Conservation (phyloP, 2,113 vertebrate genomes). For the Ardeotis arabs region DNA sequence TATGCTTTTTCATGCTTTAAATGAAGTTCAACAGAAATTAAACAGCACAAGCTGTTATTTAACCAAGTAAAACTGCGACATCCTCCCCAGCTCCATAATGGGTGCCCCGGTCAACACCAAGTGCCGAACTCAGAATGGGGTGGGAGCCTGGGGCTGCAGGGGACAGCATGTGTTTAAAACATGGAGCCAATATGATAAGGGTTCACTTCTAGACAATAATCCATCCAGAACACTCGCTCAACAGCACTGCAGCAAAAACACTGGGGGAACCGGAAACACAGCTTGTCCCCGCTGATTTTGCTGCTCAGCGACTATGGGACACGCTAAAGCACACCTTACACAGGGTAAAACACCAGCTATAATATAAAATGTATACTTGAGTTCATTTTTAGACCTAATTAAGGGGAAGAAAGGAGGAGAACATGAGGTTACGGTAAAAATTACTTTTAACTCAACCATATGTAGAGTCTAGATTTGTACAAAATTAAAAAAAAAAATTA, state of each 20-base stretch:
- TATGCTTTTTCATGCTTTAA: not conserved
- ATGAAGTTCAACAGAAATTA: not conserved
- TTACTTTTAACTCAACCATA: rapidly evolving
- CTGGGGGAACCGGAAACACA: not conserved
- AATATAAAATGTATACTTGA: not conserved
- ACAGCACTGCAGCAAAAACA: not conserved
- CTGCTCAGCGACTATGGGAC: not conserved
- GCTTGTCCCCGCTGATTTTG: not conserved
- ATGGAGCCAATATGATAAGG: rapidly evolving
- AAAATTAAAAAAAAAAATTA: not conserved
- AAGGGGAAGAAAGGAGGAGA: not conserved
- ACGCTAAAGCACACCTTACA: rapidly evolving
- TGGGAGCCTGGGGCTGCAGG: not conserved
- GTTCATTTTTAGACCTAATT: not conserved
- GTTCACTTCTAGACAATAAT: not conserved
- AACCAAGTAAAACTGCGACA: not conserved
- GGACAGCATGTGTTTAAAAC: not conserved
- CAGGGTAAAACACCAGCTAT: not conserved
- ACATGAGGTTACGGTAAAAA: not conserved
- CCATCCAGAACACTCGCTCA: no score
- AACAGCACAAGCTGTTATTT: not conserved
- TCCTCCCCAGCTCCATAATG: not conserved
- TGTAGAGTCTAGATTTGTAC: not conserved
- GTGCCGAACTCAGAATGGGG: rapidly evolving
- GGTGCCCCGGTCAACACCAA: not conserved